Base-by-base conservation (phyloP, 2,797 vertebrate genomes). In the Trematomus bernacchii region DNA sequence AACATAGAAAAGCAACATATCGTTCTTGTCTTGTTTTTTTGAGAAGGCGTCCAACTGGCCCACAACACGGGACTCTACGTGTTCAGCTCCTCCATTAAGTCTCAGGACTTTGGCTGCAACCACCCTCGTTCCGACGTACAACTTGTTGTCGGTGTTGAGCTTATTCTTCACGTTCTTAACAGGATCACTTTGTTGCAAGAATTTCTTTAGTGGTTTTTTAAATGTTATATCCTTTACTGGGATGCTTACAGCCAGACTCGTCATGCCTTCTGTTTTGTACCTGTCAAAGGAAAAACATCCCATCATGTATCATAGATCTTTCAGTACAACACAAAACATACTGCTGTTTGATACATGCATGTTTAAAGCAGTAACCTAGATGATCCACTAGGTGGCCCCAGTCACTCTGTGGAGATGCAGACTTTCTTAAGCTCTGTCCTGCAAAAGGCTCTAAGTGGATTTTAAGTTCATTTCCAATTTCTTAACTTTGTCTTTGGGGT, bases 121-220 rank as follows among this genome's bases (percentile, higher is more conserved):
- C 37, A 70, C 14, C 18, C 52, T 51, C 0, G 0, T 37, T 33
- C 59, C 46, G 0, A 1, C 6, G 15, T 76, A 76, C 46, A 71
- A 53, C 0, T 19, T 0, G 7, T 10, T 1, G 0, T 2, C n/a
- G n/a, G n/a, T 58, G 37, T 44, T 44, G 33, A 58, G 14, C 2
- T 0, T 14, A 6, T 46, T 5, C 18, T 0, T 0, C 59, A 71
- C 59, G 4, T 18, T 0, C 0, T 2, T 0, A 53, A 0, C 3
- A 19, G 69, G 69, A 47, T 71, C 69, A 18, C 40, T 46, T 15
- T 0, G 0, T 1, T 27, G 1, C 33, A 23, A 71, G 42, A 71
- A 13, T 6, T 33, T 0, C 3, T 37, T 27, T n/a, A n/a, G n/a
- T n/a, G n/a, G 23, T 27, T 27, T 27, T 3, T 27, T 3, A 18